Evolutionary conservation across 2,888 invertebrate genomes (phyloP).

Genomic region (Leptura quadrifasciata): DNA sequence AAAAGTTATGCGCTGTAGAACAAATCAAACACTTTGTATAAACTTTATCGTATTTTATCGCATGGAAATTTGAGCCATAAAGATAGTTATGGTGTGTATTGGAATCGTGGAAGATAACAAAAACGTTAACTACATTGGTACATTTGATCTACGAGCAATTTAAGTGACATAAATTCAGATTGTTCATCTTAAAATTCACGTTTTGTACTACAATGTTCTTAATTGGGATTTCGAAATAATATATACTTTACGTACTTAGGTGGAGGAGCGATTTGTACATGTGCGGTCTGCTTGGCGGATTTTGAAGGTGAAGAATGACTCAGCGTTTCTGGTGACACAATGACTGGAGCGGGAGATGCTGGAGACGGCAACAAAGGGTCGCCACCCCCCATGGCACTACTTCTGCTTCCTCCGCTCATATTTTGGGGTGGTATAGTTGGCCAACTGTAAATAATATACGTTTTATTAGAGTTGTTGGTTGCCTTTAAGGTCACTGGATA

Average conservation of each 20-base stretch:
- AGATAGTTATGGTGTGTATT: no score
- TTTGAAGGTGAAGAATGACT: constrained; percentile 80
- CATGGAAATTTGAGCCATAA: no score
- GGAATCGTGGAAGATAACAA: no score
- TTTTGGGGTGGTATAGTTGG: constrained; percentile 80
- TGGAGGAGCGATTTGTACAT: constrained; percentile 76
- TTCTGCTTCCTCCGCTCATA: constrained; percentile 80
- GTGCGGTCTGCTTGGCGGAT: constrained; percentile 55
- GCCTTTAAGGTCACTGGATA: neutral
- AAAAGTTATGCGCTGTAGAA: no score
- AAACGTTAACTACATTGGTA: no score
- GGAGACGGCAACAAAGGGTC: constrained; percentile 83
- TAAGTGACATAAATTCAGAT: no score
- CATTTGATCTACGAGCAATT: no score
- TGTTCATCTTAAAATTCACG: no score
- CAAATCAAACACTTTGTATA: no score
- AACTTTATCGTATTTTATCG: no score
- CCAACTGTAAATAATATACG: constrained; percentile 71
- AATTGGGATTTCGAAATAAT: neutral
- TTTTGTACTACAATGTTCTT: no score
- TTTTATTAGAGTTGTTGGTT: constrained; percentile 2
- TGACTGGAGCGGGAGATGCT: constrained; percentile 83
- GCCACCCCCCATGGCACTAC: constrained; percentile 75
- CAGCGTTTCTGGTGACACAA: constrained; percentile 85
- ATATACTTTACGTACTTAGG: constrained; percentile 71